These are phyloP conservation scores for Origma solitaria DNA, from an alignment of 2,113 vertebrate genomes.

Conservation along the genomic window DNA sequence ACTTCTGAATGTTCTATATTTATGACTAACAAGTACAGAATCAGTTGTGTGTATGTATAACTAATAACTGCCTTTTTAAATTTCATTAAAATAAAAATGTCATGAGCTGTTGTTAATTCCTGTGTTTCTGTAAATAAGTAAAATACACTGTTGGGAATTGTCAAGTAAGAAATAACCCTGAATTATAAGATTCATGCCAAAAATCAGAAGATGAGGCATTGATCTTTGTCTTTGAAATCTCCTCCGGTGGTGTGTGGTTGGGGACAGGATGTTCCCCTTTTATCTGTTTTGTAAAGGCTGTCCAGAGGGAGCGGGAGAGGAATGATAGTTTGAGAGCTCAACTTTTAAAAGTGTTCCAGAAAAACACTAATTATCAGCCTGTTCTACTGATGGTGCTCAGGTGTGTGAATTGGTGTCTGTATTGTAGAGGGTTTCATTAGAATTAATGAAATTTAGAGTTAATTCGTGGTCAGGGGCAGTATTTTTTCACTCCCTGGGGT, in stretches of 20 bases:
- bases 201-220: not conserved
- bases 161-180: not conserved
- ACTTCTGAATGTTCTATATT: conserved; percentile 75
- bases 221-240: not conserved
- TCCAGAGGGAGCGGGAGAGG: not conserved
- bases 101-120: conserved; percentile 50
- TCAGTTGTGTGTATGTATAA: conserved; percentile 73
- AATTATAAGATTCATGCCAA: not conserved
- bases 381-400: not conserved
- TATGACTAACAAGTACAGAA: conserved; percentile 73
- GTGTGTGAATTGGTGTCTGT: not conserved
- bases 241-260: not conserved
- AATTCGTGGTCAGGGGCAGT: not conserved
- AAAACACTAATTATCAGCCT: not conserved
- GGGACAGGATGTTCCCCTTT: not conserved
- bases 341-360: not conserved
- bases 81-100: conserved; percentile 76
- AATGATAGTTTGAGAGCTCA: not conserved
- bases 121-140: not conserved
- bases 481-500: not conserved
- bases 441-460: not conserved
- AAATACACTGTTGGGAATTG: not conserved
- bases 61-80: conserved; percentile 76
- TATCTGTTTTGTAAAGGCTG: not conserved
- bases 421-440: not conserved